Conservation (phyloP, 1,140 invertebrate species). For the Zaprionus nigranus region DNA sequence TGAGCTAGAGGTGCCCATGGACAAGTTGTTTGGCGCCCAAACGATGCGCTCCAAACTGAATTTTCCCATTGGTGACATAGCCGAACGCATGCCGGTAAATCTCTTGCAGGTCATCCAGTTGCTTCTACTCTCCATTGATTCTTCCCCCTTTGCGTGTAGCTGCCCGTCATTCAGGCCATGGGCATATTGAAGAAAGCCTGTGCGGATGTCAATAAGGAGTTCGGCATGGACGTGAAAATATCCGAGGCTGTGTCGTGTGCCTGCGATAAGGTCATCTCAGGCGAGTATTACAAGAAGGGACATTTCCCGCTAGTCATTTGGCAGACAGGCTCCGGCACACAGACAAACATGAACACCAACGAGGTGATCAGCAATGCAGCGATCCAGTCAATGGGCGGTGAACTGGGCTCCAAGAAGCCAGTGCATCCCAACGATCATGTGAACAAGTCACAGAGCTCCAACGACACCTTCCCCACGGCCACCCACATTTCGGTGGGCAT, state of each 20-base stretch:
- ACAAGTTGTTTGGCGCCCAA: constrained; percentile 98
- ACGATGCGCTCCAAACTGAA: constrained; percentile 97
- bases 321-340: constrained; percentile 99
- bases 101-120: neutral
- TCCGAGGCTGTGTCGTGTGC: constrained; percentile 95
- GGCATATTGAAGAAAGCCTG: constrained; percentile 99
- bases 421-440: constrained; percentile 99
- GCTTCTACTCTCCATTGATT: neutral
- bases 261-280: constrained; percentile 97
- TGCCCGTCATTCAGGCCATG: constrained; percentile 96
- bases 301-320: constrained; percentile 99
- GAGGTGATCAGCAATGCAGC: constrained; percentile 98
- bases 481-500: constrained; percentile 99
- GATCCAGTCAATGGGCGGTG: constrained; percentile 96
- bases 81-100: constrained; percentile 96
- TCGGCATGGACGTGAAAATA: constrained; percentile 95
- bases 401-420: constrained; percentile 95
- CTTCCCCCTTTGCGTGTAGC: constrained; percentile 84
- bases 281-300: constrained; percentile 93
- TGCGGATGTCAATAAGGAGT: constrained; percentile 97
- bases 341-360: constrained; percentile 99
- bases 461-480: constrained; percentile 99
- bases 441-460: constrained; percentile 99
- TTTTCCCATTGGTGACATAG: constrained; percentile 98
- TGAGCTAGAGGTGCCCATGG: constrained; percentile 95